Evolutionary conservation across 64 coral and sea anemone genomes (phyloP).

Genomic region (Stichodactyla mertensii): DNA sequence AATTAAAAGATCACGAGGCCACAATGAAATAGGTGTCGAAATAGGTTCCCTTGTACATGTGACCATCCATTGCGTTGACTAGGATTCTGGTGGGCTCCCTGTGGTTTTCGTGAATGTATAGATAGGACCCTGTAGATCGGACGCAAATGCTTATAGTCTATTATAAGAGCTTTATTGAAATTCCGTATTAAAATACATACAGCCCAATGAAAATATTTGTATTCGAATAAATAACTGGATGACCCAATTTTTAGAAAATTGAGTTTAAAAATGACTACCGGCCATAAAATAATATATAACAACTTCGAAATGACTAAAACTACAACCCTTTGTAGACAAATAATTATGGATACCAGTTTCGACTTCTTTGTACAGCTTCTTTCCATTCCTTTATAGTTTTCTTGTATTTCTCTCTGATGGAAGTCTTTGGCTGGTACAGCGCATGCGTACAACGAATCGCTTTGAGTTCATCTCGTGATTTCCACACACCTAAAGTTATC

Average conservation of each 20-base stretch:
- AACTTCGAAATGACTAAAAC: neutral
- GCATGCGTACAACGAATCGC: slow-evolving; percentile 88
- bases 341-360: slow-evolving; percentile 61
- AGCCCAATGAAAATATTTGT: neutral
- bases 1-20: neutral
- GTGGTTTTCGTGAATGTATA: neutral
- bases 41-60: no score
- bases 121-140: neutral
- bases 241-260: neutral
- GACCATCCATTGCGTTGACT: no score
- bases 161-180: neutral
- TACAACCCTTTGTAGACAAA: neutral
- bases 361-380: slow-evolving; percentile 73
- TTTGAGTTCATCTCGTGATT: slow-evolving; percentile 85
- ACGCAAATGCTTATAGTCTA: neutral
- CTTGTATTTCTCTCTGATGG: slow-evolving; percentile 58
- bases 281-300: neutral
- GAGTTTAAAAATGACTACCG: no score
- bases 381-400: slow-evolving; percentile 74
- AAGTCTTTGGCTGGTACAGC: slow-evolving; percentile 73
- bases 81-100: neutral
- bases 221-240: neutral
- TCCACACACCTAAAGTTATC: slow-evolving; percentile 79
- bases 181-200: neutral
- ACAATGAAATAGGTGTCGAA: no score